Percentiles rank a stretch among this genome's conserved stretches.
Conservation (phyloP, 2,888 invertebrate genomes). For the Acleris laterana region DNA sequence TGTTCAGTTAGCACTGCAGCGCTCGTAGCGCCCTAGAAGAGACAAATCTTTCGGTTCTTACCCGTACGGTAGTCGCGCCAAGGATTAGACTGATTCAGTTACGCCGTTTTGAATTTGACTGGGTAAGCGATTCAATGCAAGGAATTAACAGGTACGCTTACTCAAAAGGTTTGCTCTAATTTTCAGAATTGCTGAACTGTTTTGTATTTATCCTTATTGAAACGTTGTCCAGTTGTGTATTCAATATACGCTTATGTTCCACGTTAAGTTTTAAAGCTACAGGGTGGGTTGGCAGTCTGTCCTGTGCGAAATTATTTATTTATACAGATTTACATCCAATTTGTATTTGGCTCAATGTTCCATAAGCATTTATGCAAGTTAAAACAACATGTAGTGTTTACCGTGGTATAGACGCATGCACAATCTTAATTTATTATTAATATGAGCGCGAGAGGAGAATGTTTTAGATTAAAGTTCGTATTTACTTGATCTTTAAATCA, state of each 20-base stretch:
- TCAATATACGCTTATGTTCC: slow-evolving; percentile 29
- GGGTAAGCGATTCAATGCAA: too few species aligned
- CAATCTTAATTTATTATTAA: slow-evolving; percentile 14
- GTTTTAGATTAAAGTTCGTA: slow-evolving; percentile 1
- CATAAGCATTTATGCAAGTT: slow-evolving; percentile 12
- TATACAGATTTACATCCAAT: slow-evolving; percentile 13
- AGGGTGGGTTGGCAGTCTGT: slow-evolving; percentile 1
- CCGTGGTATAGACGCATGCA: slow-evolving; percentile 8
- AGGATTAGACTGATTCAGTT: slow-evolving; percentile 34
- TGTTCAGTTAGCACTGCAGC: slow-evolving; percentile 71
- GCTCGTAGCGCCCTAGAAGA: background rate
- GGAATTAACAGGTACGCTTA: too few species aligned
- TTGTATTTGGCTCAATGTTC: slow-evolving; percentile 13
- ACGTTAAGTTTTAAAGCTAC: slow-evolving; percentile 17
- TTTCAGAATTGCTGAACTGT: too few species aligned
- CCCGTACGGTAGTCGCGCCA: background rate
- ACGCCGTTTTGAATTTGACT: slow-evolving; percentile 3
- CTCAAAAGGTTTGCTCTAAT: too few species aligned
- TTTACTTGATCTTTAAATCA: slow-evolving; percentile 1
- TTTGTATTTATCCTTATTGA: background rate
- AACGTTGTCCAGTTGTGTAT: slow-evolving; percentile 1
- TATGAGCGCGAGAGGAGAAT: slow-evolving; percentile 3
- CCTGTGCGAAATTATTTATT: slow-evolving; percentile 30
- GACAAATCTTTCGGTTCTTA: too few species aligned
- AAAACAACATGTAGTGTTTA: slow-evolving; percentile 8